Evolutionary conservation across 2,888 invertebrate species (phyloP).

Genomic region (Sesamia inferens): DNA sequence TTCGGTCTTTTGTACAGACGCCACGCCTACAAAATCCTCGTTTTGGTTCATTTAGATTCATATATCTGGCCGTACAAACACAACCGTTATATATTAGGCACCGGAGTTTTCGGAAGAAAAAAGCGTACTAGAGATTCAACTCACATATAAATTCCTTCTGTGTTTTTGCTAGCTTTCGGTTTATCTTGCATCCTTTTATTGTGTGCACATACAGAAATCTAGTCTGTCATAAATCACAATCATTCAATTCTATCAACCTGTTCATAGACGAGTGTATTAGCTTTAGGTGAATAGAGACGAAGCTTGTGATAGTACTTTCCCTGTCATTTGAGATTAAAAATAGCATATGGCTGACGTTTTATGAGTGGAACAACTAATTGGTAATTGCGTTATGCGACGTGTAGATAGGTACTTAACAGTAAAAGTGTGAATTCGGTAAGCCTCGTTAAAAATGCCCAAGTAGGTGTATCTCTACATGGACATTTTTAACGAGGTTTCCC

Average conservation of each 20-base stretch:
- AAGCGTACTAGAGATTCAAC: neutral
- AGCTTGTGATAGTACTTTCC: conserved; percentile 1
- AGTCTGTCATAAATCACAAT: no score
- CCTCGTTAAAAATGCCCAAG: neutral
- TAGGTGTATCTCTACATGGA: neutral
- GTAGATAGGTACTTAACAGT: neutral
- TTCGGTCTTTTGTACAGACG: neutral
- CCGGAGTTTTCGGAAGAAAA: neutral
- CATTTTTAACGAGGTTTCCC: neutral
- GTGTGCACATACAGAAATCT: neutral
- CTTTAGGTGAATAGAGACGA: neutral
- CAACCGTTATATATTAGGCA: neutral
- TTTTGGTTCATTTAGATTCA: neutral
- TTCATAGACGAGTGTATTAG: neutral
- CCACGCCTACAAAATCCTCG: neutral
- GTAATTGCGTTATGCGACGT: neutral
- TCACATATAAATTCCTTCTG: neutral
- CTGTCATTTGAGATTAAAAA: conserved; percentile 14
- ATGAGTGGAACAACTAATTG: conserved; percentile 21
- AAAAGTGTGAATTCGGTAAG: neutral
- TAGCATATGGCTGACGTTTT: neutral
- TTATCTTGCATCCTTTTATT: neutral
- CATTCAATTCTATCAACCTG: neutral
- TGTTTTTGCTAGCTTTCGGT: neutral
- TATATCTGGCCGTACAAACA: neutral